Base-by-base conservation (phyloP, 2,797 vertebrate genomes). In the Pempheris klunzingeri region DNA sequence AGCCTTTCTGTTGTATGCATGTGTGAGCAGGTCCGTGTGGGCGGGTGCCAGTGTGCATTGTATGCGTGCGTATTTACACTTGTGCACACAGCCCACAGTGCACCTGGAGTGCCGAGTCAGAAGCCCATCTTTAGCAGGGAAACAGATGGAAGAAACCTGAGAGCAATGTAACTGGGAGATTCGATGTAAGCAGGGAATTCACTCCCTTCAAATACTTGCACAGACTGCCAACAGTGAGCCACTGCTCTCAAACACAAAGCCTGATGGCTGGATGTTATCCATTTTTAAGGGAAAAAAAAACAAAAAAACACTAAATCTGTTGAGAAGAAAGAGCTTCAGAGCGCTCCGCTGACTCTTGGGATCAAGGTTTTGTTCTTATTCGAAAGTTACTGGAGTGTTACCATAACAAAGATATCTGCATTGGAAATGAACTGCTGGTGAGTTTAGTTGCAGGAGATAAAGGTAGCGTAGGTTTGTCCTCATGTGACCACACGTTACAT, bases 61-160 rank as follows among this genome's bases (percentile, higher is more conserved):
- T 73, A 57, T 68, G 34, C 54, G 63, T 82, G 82, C 71, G 85
- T 86, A 15, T 84, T 87, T 85, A 67, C 78, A 78, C 74, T 83
- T 77, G 58, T 85, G 74, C 73, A 62, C 84, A 44, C 72, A 77
- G 81, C 87, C 85, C 87, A 90, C 88, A 71, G 64, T 90, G 85
- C 89, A 92, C 91, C 89, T 89, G 89, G 85, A 83, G 81, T 53
- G 77, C 64, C 13, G 71, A 74, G 49, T 86, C 81, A 86, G 82
- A 85, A 84, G 66, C 74, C 85, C 86, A 77, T 88, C 85, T 90
- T 87, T 82, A 88, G 86, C 86, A 67, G 49, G 74, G 53, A 88
- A 90, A 77, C 90, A 91, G 90, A 92, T 90, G 93, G 91, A 88
- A 73, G 85, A 73, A 88, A 89, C 81, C 80, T 85, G 82, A 47